Conservation (phyloP, 2,888 invertebrate species). For the Nephrocerus scutellatus region DNA sequence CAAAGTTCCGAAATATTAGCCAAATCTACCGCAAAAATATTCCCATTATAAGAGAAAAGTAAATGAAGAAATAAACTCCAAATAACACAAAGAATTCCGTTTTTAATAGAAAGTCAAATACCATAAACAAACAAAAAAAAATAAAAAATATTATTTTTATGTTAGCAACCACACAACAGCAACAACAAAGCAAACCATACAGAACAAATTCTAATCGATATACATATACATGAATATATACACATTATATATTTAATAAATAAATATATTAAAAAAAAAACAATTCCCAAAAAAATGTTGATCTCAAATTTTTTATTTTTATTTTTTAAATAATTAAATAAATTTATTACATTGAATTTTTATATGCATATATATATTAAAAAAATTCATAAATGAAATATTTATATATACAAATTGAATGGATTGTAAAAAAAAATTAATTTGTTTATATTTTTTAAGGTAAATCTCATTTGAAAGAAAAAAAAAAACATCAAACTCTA, state of each 20-base stretch:
- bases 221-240: constrained; percentile 21
- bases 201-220: constrained; percentile 10
- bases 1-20: too few species aligned
- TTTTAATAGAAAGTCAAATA: not conserved
- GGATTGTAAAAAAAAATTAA: constrained; percentile 13
- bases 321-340: constrained; percentile 23
- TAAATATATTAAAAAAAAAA: constrained; percentile 34
- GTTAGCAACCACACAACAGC: too few species aligned
- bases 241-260: constrained; percentile 16
- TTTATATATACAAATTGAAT: too few species aligned
- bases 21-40: too few species aligned
- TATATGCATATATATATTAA: constrained; percentile 23
- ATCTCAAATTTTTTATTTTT: constrained; percentile 41
- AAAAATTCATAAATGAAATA: constrained; percentile 18
- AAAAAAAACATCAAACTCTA: not conserved
- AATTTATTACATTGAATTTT: constrained; percentile 16
- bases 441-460: constrained; percentile 2
- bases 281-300: constrained; percentile 48
- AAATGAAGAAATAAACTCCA: too few species aligned
- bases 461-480: constrained; percentile 13
- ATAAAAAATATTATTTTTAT: too few species aligned
- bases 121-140: constrained; percentile 6
- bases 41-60: too few species aligned
- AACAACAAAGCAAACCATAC: constrained; percentile 8
- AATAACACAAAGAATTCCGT: too few species aligned